Evolutionary conservation across 1,140 invertebrate genomes (phyloP).

Genomic region (Thalassaphorura encarpata): DNA sequence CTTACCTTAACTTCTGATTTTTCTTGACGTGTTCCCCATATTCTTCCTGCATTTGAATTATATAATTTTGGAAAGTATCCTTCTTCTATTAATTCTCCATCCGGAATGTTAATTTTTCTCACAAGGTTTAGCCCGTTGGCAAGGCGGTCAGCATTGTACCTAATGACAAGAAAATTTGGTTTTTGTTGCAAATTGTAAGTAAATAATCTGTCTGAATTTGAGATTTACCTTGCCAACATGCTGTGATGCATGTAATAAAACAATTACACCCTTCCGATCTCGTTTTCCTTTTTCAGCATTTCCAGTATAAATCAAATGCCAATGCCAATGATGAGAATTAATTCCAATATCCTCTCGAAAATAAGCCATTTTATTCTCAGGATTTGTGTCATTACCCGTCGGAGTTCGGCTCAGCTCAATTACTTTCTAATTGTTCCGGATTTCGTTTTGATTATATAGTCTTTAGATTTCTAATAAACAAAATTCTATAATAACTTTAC

Average conservation of each 20-base stretch:
- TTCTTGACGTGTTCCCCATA: conserved; percentile 13
- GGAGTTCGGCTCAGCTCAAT: neutral
- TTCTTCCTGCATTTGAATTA: conserved; percentile 7
- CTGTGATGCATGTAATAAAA: conserved; percentile 66
- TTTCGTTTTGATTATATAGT: neutral
- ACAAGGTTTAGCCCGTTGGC: conserved; percentile 27
- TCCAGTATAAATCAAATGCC: conserved; percentile 66
- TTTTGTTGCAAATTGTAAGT: neutral
- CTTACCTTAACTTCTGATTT: conserved; percentile 6
- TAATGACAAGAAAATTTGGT: conserved; percentile 11
- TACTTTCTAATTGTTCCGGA: neutral
- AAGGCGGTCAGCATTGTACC: conserved; percentile 35
- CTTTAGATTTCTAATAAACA: neutral
- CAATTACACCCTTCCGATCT: conserved; percentile 57
- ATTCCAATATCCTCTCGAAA: conserved; percentile 26
- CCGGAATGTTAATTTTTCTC: conserved; percentile 10
- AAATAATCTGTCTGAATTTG: neutral
- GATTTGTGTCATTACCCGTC: conserved; percentile 9
- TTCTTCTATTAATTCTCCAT: conserved; percentile 17
- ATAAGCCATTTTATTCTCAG: conserved; percentile 20
- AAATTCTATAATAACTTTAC: neutral
- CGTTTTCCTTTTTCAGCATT: conserved; percentile 43
- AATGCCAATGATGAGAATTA: conserved; percentile 66
- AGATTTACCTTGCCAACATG: conserved; percentile 41
- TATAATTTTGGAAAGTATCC: conserved; percentile 17